Evolutionary conservation across 1,140 invertebrate species (phyloP), one percentile per base, ranked within the genome.

Genomic region (Ylistrum balloti): DNA sequence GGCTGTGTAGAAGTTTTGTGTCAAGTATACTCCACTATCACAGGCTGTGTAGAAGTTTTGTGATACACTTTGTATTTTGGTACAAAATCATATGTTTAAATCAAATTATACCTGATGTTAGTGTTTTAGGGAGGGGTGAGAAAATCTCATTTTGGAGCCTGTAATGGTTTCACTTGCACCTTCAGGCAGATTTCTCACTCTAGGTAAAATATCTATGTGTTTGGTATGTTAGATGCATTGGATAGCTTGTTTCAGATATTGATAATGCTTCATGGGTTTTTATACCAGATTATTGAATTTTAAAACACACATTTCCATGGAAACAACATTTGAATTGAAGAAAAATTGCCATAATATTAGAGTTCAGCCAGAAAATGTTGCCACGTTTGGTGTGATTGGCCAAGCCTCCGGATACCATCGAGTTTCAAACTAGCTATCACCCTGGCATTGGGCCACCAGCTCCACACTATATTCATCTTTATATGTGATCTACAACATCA

Each of bases 221-320:
- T 74, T 5, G 2, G 3, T 1, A 74, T 5, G 56, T n/a, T 74
- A 28, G 45, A n/a, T 28, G 5, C 28, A 5, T 11, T 28, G 22
- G n/a, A n/a, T 74, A 74, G 56, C 22, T 28, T 74, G n/a, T 1
- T 74, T 11, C 2, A 74, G 28, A 74, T n/a, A 74, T 74, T 74
- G 56, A 74, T 28, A 74, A 74, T 74, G 56, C 56, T 74, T n/a
- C n/a, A 74, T 15, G 22, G 56, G 56, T 74, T 74, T 45, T 45
- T 28, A 17, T 74, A 74, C n/a, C 5, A 74, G 56, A 28, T 74
- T 74, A 74, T 74, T 74, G 56, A 74, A 74, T 74, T 74, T 74
- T 74, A 28, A 11, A 74, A 74, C n/a, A 28, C 22, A 28, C n/a
- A 74, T 74, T 74, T n/a, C 56, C 56, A 74, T n/a, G 22, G 56